phyloP scores from a whole-genome alignment of 1,140 invertebrate genomes.

The Cotesia glomerata region DNA sequence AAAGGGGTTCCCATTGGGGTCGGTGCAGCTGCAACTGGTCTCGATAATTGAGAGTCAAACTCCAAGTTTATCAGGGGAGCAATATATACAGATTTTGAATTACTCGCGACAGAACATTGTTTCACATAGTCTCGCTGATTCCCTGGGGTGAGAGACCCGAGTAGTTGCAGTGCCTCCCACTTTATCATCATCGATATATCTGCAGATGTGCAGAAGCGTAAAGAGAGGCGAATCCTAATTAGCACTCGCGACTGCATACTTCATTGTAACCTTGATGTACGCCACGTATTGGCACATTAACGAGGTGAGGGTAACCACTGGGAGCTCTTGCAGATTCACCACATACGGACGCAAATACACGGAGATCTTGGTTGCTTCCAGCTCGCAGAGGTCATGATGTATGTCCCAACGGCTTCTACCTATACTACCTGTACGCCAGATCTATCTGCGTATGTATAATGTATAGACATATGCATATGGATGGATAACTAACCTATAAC shows the following conservation, averaged over 20 bases:
- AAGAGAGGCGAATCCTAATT: constrained; percentile 19
- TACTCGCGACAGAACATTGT: constrained; percentile 26
- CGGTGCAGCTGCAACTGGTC: not conserved
- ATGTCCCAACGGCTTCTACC: constrained; percentile 24
- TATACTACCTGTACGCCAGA: constrained; percentile 4
- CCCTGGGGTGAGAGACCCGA: not conserved
- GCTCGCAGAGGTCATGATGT: constrained; percentile 15
- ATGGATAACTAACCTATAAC: no score
- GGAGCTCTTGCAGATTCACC: not conserved
- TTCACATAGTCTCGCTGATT: constrained; percentile 25
- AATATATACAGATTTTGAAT: constrained; percentile 15
- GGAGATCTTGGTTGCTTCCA: constrained; percentile 6
- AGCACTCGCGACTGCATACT: constrained; percentile 19
- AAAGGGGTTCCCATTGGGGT: no score
- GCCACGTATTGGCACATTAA: constrained; percentile 21
- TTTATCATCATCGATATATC: not conserved
- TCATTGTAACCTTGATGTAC: constrained; percentile 4
- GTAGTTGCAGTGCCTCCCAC: not conserved
- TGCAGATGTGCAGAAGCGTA: no score
- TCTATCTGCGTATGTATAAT: no score
- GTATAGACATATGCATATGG: no score
- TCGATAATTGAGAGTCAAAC: constrained; percentile 8
- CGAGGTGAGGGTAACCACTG: constrained; percentile 24
- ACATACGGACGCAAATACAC: constrained; percentile 35
- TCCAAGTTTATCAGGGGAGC: constrained; percentile 22